phyloP scores from a whole-genome alignment of 2,888 invertebrate genomes.

The Epistrophe eligans region DNA sequence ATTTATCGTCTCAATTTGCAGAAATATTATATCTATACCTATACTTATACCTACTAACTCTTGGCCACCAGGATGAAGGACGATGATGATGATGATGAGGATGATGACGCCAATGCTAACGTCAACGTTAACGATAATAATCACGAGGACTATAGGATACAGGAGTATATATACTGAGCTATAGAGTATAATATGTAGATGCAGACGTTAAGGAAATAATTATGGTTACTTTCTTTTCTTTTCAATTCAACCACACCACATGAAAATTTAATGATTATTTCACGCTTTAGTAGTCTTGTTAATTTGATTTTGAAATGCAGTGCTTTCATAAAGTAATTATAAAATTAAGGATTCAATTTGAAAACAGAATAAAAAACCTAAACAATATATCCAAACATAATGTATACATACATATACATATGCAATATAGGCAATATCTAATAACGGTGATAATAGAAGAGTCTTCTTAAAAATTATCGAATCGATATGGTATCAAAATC shows the following conservation, averaged over 20 bases:
- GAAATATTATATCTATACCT: conserved; percentile 28
- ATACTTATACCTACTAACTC: neutral
- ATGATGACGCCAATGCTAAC: neutral
- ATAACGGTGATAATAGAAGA: too few species aligned
- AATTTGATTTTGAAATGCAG: conserved; percentile 54
- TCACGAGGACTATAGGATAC: neutral
- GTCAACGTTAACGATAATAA: conserved; percentile 7
- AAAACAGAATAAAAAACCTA: neutral
- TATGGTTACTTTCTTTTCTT: conserved; percentile 51
- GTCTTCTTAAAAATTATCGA: too few species aligned
- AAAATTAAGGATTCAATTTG: conserved; percentile 44
- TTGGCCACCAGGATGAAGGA: conserved; percentile 28
- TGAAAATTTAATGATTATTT: conserved; percentile 62
- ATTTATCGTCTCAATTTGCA: conserved; percentile 47
- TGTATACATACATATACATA: too few species aligned
- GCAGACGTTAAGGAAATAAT: conserved; percentile 44
- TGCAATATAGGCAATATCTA: too few species aligned
- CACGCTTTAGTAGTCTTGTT: conserved; percentile 56
- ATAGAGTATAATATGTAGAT: neutral
- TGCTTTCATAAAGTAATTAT: conserved; percentile 38
- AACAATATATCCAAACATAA: neutral
- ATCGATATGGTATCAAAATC: too few species aligned
- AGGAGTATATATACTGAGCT: neutral
- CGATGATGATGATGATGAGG: conserved; percentile 14
- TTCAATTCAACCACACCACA: conserved; percentile 21